These are phyloP conservation scores for Halyomorpha halys DNA, from an alignment of 1,140 invertebrate genomes.

Conservation along the genomic window DNA sequence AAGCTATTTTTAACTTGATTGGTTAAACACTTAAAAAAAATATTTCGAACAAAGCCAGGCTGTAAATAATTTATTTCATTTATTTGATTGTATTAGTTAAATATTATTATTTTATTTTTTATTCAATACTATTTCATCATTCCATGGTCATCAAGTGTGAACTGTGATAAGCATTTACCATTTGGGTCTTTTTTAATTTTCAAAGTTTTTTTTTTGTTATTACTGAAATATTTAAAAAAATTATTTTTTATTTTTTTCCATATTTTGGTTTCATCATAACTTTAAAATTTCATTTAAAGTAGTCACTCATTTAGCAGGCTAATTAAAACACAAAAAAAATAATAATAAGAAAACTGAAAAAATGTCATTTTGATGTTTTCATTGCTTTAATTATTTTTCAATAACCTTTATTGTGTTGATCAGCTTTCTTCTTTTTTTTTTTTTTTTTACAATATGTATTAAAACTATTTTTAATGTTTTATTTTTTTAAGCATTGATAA, in stretches of 20 bases:
- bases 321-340: not conserved
- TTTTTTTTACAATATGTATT: too few relatives aligned
- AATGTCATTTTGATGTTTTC: not conserved
- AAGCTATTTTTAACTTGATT: not conserved
- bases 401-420: too few relatives aligned
- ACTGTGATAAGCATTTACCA: conserved; percentile 10
- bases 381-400: not conserved
- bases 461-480: too few relatives aligned
- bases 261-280: not conserved
- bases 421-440: too few relatives aligned
- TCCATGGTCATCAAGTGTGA: conserved; percentile 3
- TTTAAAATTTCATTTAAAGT: not conserved
- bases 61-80: too few relatives aligned
- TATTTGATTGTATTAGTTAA: too few relatives aligned
- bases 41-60: not conserved
- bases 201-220: not conserved
- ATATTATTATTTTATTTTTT: not conserved
- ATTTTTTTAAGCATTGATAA: too few relatives aligned
- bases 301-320: not conserved
- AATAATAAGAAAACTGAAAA: not conserved
- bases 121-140: conserved; percentile 1
- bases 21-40: not conserved
- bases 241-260: not conserved
- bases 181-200: not conserved
- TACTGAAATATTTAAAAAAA: not conserved